Evolutionary conservation across 1,140 invertebrate species (phyloP), one percentile per base, ranked within the genome.

Genomic region (Vanessa atalanta): DNA sequence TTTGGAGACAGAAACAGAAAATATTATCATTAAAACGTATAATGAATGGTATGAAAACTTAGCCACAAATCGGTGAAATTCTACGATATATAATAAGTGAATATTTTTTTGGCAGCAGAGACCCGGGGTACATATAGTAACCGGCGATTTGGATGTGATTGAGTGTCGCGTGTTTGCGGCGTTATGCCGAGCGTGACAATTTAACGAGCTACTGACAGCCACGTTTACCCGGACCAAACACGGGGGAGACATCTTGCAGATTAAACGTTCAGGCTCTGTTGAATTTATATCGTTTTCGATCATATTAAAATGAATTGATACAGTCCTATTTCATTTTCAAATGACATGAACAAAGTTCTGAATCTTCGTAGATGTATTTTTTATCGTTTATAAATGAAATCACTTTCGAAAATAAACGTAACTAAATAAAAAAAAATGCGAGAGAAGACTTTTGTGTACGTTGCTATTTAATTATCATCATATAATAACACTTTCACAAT

Each of bases 161-260:
- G 73, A 67, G 63, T 75, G 73, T 75, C 67, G 63, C 71, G 67
- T 79, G 75, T 81, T 81, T 81, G 77, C 65, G 65, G 26, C 57
- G 75, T 78, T 47, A 79, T 63, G 51, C 66, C 53, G 70, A 84
- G 83, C 85, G 83, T 80, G 81, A 79, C 79, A 79, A 77, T 87
- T 85, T 87, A 87, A 87, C 85, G 83, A 87, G 83, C 74, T 55
- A 20, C 65, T 60, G 67, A 65, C 72, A 67, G 72, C 67, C 69
- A 74, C 64, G 51, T 78, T 70, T 68, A 70, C 68, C 51, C 68
- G 55, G 74, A 61, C 57, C 83, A 86, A 82, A 85, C 79, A 80
- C 70, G 69, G 73, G 79, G 75, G 78, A 73, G 82, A 84, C 83
- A 85, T 84, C 82, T 79, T 77, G 80, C 67, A 80, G 82, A 87